phyloP scores from a whole-genome alignment of 92 coral and sea anemone species.

The Parazoanthus darwini region DNA sequence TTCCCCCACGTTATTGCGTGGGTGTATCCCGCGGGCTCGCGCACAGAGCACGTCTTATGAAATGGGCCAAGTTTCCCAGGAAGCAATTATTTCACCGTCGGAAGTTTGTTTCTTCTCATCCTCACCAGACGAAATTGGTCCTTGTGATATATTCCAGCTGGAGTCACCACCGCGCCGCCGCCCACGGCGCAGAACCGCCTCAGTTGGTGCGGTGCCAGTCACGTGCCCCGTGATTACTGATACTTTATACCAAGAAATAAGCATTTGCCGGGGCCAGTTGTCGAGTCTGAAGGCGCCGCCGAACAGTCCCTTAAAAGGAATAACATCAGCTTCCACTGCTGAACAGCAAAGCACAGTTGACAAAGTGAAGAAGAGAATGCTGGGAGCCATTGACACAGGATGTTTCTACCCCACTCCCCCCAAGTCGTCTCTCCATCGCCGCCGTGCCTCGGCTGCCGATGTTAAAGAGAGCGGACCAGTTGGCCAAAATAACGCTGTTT shows the following conservation, averaged over 20 bases:
- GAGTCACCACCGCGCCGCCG: conserved; percentile 81
- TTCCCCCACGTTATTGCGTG: conserved; percentile 84
- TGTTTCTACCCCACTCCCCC: conserved; percentile 34
- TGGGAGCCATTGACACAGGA: conserved; percentile 43
- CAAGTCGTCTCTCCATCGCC: conserved; percentile 22
- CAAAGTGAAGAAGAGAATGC: conserved; percentile 56
- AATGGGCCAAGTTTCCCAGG: conserved; percentile 42
- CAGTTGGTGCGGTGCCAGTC: conserved; percentile 40
- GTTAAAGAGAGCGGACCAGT: conserved; percentile 31
- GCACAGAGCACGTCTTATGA: conserved; percentile 86
- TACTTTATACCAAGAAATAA: not conserved
- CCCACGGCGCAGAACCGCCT: conserved; percentile 61
- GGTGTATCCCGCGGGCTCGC: conserved; percentile 65
- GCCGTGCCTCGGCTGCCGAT: conserved; percentile 27
- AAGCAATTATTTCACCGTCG: not conserved
- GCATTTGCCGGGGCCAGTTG: conserved; percentile 10
- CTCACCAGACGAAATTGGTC: conserved; percentile 56
- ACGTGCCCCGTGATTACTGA: not conserved
- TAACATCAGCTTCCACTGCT: conserved; percentile 23
- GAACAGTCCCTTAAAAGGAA: conserved; percentile 46
- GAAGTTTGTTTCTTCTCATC: conserved; percentile 54
- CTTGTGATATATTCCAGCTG: conserved; percentile 59
- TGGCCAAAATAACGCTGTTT: conserved; percentile 36
- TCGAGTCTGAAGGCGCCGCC: conserved; percentile 50
- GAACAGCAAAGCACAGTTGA: conserved; percentile 43